Base-by-base conservation (phyloP, 2,113 vertebrate species). In the Apeltes quadracus region DNA sequence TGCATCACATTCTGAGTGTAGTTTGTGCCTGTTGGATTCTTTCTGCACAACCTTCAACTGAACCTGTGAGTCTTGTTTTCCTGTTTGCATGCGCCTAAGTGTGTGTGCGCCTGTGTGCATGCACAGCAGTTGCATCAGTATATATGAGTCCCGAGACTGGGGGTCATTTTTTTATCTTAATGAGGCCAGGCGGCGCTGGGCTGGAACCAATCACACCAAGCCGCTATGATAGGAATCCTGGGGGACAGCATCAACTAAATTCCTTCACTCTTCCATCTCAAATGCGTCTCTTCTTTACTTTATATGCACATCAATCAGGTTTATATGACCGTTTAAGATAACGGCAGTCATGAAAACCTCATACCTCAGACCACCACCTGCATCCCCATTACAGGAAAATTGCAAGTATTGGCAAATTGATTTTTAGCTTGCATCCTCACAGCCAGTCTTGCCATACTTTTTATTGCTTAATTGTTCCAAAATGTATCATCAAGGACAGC, bases 141-240 rank as follows among this genome's bases (percentile, higher is more conserved):
- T 87, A 78, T 84, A 48, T 66, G 84, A 87, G 86, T 76, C 75
- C 72, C 12, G 10, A 79, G 77, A 87, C 81, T 85, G 82, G 69
- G 46, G 89, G 78, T 73, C 79, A 83, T 92, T 93, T 90, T 92
- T 93, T 92, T 93, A 93, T 92, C 90, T 91, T 85, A 94, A 92
- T 92, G 90, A 82, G 78, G 72, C 76, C 88, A 90, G 91, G 82
- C 83, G 72, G 91, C 84, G 51, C 83, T 91, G 88, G 76, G 77
- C 79, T 87, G 88, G 90, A 92, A 92, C 92, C 88, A 88, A 90
- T 92, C 89, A 89, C 89, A 87, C 81, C 84, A 75, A 92, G 80
- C 81, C 81, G 87, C 83, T 85, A 76, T 84, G 90, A 93, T 89
- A 85, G 89, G 81, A 89, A 90, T 91, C 91, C 87, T 61, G 5